A percentile compares a stretch with the other conserved stretches of the same genome.
Conservation (phyloP, 2,888 invertebrate species). For the Macrosiphum euphorbiae region DNA sequence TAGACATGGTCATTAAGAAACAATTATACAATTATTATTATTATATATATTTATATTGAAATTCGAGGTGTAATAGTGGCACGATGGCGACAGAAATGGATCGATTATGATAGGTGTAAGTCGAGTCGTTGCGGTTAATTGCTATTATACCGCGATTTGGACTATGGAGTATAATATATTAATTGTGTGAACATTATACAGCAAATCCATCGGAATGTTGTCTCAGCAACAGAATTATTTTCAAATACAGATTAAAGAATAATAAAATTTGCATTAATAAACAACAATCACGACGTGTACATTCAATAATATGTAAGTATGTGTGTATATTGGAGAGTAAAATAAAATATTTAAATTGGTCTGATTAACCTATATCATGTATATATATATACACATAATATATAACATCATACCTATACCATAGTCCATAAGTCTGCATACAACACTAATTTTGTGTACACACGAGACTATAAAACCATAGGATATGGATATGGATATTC, state of each 20-base stretch:
- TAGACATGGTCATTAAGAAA: not conserved
- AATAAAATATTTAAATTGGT: not conserved
- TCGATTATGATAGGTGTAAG: not conserved
- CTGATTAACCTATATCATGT: not conserved
- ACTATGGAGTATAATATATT: not conserved
- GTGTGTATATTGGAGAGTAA: not conserved
- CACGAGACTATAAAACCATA: not conserved
- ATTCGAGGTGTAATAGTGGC: not conserved
- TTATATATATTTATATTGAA: not conserved
- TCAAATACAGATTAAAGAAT: not conserved
- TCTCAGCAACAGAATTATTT: not conserved
- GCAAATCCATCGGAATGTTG: not conserved
- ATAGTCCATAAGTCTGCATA: not conserved
- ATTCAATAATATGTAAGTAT: not conserved
- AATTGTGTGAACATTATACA: not conserved
- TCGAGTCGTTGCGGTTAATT: not conserved
- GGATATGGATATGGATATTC: no score
- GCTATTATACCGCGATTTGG: not conserved
- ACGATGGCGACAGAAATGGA: not conserved
- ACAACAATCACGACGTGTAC: not conserved
- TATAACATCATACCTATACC: not conserved
- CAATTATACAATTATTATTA: no score
- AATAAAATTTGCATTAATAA: not conserved
- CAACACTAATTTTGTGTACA: not conserved
- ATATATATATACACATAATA: not conserved